Evolutionary conservation across 2,113 vertebrate species (phyloP), one percentile per base, ranked within the genome.

Genomic region (Marmota monax): DNA sequence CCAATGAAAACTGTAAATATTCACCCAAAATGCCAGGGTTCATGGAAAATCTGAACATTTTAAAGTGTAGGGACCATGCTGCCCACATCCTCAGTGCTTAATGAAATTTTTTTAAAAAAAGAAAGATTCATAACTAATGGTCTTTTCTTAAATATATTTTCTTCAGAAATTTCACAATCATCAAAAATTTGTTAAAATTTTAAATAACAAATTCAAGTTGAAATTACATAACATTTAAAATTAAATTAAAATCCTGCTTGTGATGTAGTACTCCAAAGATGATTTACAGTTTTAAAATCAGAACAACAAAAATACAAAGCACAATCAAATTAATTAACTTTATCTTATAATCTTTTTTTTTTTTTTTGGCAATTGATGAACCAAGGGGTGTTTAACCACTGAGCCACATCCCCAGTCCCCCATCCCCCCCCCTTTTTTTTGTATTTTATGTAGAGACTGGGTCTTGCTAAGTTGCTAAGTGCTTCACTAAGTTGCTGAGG

Each of bases 301-400:
- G 51, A 87, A 63, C n/a, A 83, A 37, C 17, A 61, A 58, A 7
- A 88, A 74, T 14, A 32, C 13, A 61, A 88, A 25, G 98, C 56
- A 87, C 56, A 73, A 73, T 32, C 20, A 58, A 39, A 56, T 32
- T 20, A 32, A 87, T 73, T 58, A 58, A 58, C 18, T 58, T 22
- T 1, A 58, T 58, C 63, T 84, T 45, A 45, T 7, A 6, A 45
- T 45, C 45, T 84, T 14, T 51, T 51, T 51, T 51, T 51, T 53
- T 53, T 16, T 53, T 53, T 53, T 53, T 53, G 14, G 51, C 14
- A 16, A 4, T 0, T 4, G 51, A 14, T 53, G 4, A 53, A 53
- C 51, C 51, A 13, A 53, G 51, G 51, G 51, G 51, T 53, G 51
- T 14, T 53, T 53, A 53, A 53, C 14, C 51, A 53, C 51, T 53